These are phyloP conservation scores for Misgurnus mizolepis DNA, from an alignment of 2,113 vertebrate species.

Conservation along the genomic window DNA sequence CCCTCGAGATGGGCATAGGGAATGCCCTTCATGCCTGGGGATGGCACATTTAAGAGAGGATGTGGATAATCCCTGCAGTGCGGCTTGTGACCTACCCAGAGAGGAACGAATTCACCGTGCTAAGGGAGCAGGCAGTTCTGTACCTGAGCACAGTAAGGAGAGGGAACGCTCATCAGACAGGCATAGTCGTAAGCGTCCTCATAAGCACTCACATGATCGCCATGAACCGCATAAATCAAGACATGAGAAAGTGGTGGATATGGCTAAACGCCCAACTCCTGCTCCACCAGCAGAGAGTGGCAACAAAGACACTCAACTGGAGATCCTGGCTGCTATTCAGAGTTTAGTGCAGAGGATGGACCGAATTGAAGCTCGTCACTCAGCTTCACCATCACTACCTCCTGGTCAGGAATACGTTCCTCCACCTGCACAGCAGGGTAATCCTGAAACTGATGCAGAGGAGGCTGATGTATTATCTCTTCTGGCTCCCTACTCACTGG, in stretches of 20 bases:
- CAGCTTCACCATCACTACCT: too few relatives aligned
- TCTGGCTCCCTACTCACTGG: background rate
- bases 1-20: background rate
- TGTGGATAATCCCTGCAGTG: slow-evolving; percentile 1
- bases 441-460: too few relatives aligned
- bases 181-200: background rate
- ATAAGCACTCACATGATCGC: background rate
- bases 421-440: too few relatives aligned
- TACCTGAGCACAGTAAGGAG: background rate
- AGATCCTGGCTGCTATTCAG: too few relatives aligned
- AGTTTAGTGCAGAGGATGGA: too few relatives aligned
- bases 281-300: too few relatives aligned
- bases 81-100: background rate
- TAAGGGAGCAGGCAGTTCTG: background rate
- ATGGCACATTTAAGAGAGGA: background rate
- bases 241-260: too few relatives aligned
- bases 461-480: background rate
- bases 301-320: too few relatives aligned
- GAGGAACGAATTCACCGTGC: background rate
- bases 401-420: too few relatives aligned
- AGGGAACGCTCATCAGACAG: background rate
- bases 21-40: background rate
- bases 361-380: too few relatives aligned
- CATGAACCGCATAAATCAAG: background rate
- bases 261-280: too few relatives aligned